Percentiles rank a stretch among this genome's conserved stretches.
phyloP scores from a whole-genome alignment of 2,888 invertebrate genomes.

The Chorisops tibialis region DNA sequence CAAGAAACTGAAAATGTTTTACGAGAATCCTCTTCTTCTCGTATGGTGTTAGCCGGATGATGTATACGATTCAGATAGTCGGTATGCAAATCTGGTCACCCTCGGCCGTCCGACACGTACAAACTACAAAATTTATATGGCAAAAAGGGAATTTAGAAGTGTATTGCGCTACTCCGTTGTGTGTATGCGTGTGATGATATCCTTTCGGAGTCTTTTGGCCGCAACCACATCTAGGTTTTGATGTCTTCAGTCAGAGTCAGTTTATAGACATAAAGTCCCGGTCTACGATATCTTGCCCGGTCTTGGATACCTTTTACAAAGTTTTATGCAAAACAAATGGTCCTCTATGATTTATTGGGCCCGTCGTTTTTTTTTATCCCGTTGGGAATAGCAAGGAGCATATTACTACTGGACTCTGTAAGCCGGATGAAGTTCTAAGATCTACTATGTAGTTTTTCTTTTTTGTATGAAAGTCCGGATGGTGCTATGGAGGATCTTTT shows the following conservation, averaged over 20 bases:
- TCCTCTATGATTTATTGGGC: conserved; percentile 26
- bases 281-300: neutral
- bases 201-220: conserved; percentile 5
- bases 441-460: conserved; percentile 12
- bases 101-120: neutral
- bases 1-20: neutral
- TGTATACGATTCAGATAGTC: conserved; percentile 15
- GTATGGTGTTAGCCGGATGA: conserved; percentile 10
- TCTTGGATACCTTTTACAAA: conserved; percentile 19
- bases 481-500: conserved; percentile 7
- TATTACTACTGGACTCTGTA: conserved; percentile 1
- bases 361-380: conserved; percentile 2
- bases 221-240: conserved; percentile 11
- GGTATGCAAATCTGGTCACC: conserved; percentile 16
- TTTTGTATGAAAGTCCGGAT: neutral
- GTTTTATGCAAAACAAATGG: conserved; percentile 24
- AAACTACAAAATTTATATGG: conserved; percentile 12
- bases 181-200: conserved; percentile 8
- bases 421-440: conserved; percentile 21
- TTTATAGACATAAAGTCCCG: neutral
- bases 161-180: neutral
- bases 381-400: conserved; percentile 17
- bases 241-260: conserved; percentile 7
- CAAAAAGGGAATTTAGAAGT: neutral
- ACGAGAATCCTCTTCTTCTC: neutral